Conservation (phyloP, 2,888 invertebrate genomes). For the Dryobota labecula region DNA sequence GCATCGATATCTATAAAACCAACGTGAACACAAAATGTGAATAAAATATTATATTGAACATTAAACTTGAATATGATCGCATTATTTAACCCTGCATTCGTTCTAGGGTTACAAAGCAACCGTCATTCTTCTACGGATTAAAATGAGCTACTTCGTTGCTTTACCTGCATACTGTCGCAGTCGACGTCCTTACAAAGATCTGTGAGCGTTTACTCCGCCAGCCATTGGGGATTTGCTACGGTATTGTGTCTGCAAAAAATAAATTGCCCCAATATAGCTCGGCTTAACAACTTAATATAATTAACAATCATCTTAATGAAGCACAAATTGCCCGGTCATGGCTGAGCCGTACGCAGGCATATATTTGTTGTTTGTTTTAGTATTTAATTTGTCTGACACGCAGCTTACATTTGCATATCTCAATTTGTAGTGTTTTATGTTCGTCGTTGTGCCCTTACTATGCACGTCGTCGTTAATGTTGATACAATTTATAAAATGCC, state of each 20-base stretch:
- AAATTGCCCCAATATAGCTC: slow-evolving; percentile 50
- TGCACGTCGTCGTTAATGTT: slow-evolving; percentile 15
- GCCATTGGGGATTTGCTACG: slow-evolving; percentile 68
- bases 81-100: slow-evolving; percentile 78
- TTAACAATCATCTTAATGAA: slow-evolving; percentile 60
- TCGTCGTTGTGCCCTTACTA: background rate
- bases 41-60: slow-evolving; percentile 62
- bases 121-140: slow-evolving; percentile 81
- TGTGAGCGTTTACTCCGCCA: slow-evolving; percentile 45
- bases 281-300: slow-evolving; percentile 57
- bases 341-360: slow-evolving; percentile 18
- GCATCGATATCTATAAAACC: slow-evolving; percentile 58
- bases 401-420: slow-evolving; percentile 31
- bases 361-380: slow-evolving; percentile 37
- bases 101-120: slow-evolving; percentile 76
- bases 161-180: slow-evolving; percentile 70
- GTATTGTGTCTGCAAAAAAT: slow-evolving; percentile 64
- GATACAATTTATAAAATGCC: background rate
- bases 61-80: slow-evolving; percentile 62
- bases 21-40: slow-evolving; percentile 39
- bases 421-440: slow-evolving; percentile 20
- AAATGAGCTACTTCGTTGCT: slow-evolving; percentile 82
- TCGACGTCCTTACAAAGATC: slow-evolving; percentile 56
- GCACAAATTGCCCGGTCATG: slow-evolving; percentile 47
- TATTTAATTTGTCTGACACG: slow-evolving; percentile 32